Evolutionary conservation across 2,797 vertebrate species (phyloP).

Genomic region (Sphaeramia orbicularis): DNA sequence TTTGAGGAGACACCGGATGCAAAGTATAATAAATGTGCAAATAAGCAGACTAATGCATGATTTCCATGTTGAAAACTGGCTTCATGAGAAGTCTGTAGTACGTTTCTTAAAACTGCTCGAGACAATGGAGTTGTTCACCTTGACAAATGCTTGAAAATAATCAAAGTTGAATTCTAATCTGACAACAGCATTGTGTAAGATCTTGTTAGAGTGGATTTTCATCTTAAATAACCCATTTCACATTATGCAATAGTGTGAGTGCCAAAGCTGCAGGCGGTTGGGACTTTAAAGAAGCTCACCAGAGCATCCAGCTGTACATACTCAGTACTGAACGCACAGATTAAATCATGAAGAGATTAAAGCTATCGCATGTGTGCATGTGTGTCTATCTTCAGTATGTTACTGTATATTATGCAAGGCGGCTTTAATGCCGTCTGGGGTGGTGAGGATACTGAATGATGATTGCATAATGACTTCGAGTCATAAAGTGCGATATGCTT

Average conservation of each 20-base stretch:
- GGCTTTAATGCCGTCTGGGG: constrained; percentile 50
- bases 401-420: constrained; percentile 63
- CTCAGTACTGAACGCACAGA: constrained; percentile 53
- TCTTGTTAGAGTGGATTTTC: constrained; percentile 50
- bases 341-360: constrained; percentile 75
- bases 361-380: constrained; percentile 37
- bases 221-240: constrained; percentile 49
- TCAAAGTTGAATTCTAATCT: constrained; percentile 22
- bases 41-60: not conserved
- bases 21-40: no score
- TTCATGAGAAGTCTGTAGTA: not conserved
- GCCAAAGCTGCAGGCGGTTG: constrained; percentile 56
- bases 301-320: constrained; percentile 66
- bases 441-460: constrained; percentile 37
- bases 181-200: constrained; percentile 31
- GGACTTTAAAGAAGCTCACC: constrained; percentile 62
- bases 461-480: constrained; percentile 59
- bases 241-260: constrained; percentile 59
- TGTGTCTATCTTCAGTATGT: constrained; percentile 48
- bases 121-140: constrained; percentile 2
- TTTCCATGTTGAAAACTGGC: constrained; percentile 9
- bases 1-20: constrained; percentile 21
- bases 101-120: not conserved
- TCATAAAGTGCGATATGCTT: constrained; percentile 46
- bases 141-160: constrained; percentile 9